Conservation (phyloP, 2,113 vertebrate genomes). For the Cyanoderma ruficeps region DNA sequence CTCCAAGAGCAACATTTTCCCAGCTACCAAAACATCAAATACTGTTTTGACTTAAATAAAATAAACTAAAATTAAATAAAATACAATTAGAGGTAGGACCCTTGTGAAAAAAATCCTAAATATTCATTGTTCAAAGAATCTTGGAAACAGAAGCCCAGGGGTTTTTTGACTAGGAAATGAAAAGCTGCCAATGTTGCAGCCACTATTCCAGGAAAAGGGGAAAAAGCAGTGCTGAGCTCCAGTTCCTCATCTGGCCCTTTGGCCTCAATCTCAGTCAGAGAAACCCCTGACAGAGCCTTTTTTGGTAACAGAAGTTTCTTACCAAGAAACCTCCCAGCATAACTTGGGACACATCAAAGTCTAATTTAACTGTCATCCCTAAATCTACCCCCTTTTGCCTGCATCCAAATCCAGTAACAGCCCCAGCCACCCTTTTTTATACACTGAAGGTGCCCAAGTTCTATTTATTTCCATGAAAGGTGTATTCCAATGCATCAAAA, state of each 20-base stretch:
- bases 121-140: background rate
- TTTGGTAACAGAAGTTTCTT: background rate
- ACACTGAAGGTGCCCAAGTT: background rate
- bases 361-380: background rate
- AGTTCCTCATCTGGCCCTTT: background rate
- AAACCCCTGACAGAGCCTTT: background rate
- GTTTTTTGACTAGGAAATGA: background rate
- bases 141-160: background rate
- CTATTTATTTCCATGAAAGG: background rate
- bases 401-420: background rate
- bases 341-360: background rate
- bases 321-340: rapidly evolving
- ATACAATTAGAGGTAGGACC: background rate
- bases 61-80: background rate
- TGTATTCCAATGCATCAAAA: background rate
- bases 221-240: background rate
- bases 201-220: background rate
- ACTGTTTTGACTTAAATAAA: background rate
- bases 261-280: background rate
- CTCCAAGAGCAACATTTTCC: background rate
- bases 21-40: background rate
- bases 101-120: background rate
- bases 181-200: background rate
- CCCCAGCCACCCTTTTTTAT: background rate
- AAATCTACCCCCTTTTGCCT: background rate